Base-by-base conservation (phyloP, 2,113 vertebrate genomes). In the Bombycilla garrulus region DNA sequence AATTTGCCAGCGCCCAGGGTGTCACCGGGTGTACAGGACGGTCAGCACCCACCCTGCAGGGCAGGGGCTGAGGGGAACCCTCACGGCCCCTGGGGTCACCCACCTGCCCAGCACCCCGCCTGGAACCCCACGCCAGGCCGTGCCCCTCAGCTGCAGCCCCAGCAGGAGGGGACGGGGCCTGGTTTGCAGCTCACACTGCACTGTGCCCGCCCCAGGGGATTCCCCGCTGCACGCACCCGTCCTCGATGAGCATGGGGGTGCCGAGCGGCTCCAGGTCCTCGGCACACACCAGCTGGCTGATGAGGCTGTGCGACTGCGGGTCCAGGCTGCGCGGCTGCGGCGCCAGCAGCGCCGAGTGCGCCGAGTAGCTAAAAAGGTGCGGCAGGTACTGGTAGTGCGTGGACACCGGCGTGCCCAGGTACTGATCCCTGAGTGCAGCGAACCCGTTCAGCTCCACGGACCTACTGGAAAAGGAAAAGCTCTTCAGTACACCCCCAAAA, bases 231-330 rank as follows among this genome's bases (percentile, higher is more conserved):
- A 95, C 99, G 98, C 93, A 99, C 99, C 99, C 99, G 15, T 99
- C 99, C 96, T 99, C 99, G 15, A 99, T 99, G 80, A 99, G 98
- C 99, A 99, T 99, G 1, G 99, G 99, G 0, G 99, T 99, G 88
- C 98, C 96, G 15, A 99, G 95, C 0, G 99, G 99, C 73, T 99
- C 98, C 98, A 99, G 97, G 93, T 99, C 99, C 91, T 99, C 99
- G 0, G 99, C 99, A 3, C 99, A 98, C 93, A 99, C 97, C 86
- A 99, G 96, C 97, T 99, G 99, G 95, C 98, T 98, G 97, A 99
- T 99, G 60, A 99, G 97, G 11, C 98, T 98, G 90, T 99, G 99
- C 7, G 99, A 99, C 97, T 99, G 99, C 12, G 99, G 98, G 92
- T 99, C 99, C 62, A 99, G 97, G 96, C 98, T 98, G 83, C 99